Base-by-base conservation (phyloP, 2,888 invertebrate species). In the Andricus quercusramuli region DNA sequence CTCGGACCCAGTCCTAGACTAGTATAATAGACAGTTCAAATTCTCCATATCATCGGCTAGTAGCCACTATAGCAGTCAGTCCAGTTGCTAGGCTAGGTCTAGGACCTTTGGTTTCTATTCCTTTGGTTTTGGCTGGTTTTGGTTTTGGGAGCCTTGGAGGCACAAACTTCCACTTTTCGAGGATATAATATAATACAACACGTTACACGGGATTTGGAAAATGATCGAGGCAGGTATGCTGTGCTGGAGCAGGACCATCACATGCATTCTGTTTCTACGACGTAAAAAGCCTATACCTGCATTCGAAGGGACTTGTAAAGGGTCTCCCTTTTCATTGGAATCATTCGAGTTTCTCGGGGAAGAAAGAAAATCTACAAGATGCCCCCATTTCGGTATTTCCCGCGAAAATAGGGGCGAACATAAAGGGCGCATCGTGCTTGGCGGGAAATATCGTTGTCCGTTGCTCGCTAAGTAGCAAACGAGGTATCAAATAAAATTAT, bases 221-320 rank as follows among this genome's bases (percentile, higher is more conserved):
- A 74, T 74, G 56, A 74, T 74, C 74, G n/a, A 29, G 56, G 56
- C 74, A 74, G 74, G 74, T 74, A 74, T 74, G 11, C 22, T 22
- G 5, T 22, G 22, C n/a, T n/a, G n/a, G n/a, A n/a, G n/a, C n/a
- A n/a, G n/a, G n/a, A n/a, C n/a, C n/a, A n/a, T n/a, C n/a, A n/a
- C n/a, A n/a, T 29, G 51, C 32, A n/a, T 56, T 64, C 37, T 37
- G 6, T 37, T 37, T 8, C 64, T 64, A 13, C 51, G 20, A 13
- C 29, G 32, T 32, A 74, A 74, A 56, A 51, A 74, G 13, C 29
- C 37, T 74, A 74, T 74, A 74, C 74, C 74, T 74, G 74, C 74
- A 74, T 74, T 32, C 56, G 56, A 56, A 56, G 32, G 56, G 37
- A 51, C 32, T 37, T n/a, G n/a, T 29, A 64, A 64, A 64, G 64